Conservation (phyloP, 2,888 invertebrate genomes). For the Melieria crassipennis region DNA sequence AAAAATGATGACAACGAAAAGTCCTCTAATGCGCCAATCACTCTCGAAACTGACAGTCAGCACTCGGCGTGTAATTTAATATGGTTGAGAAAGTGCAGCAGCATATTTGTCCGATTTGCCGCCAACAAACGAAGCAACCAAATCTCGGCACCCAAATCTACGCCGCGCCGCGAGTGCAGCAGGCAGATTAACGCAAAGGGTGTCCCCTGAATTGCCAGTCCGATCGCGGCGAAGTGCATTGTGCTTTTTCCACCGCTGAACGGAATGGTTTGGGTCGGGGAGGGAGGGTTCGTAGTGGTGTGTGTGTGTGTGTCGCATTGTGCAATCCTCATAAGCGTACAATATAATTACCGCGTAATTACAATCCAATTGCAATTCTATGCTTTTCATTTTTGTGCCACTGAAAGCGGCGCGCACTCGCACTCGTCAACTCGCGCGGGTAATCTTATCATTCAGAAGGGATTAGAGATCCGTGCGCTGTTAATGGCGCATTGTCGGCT, state of each 20-base stretch:
- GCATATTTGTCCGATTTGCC: neutral
- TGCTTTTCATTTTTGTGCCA: constrained; percentile 12
- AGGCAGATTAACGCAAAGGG: neutral
- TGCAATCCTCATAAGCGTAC: constrained; percentile 24
- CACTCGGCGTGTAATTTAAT: constrained; percentile 39
- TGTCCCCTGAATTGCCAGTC: neutral
- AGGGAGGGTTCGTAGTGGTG: neutral
- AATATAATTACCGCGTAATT: constrained; percentile 56
- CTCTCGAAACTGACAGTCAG: neutral
- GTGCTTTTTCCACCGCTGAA: neutral
- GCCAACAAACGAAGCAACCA: too few relatives aligned
- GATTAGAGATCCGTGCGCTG: constrained; percentile 48
- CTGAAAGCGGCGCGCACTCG: too few relatives aligned
- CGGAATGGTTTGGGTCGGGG: too few relatives aligned
- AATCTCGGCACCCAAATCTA: too few relatives aligned
- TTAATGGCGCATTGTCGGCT: constrained; percentile 15
- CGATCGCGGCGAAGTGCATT: neutral
- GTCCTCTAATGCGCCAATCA: too few relatives aligned
- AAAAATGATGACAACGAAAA: too few relatives aligned
- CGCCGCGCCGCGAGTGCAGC: too few relatives aligned
- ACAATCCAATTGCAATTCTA: constrained; percentile 54
- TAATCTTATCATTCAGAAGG: constrained; percentile 54
- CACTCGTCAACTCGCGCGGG: neutral
- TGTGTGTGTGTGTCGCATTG: neutral
- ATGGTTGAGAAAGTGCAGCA: constrained; percentile 38